Conservation (phyloP, 2,113 vertebrate genomes). For the Entomyzon cyanotis region DNA sequence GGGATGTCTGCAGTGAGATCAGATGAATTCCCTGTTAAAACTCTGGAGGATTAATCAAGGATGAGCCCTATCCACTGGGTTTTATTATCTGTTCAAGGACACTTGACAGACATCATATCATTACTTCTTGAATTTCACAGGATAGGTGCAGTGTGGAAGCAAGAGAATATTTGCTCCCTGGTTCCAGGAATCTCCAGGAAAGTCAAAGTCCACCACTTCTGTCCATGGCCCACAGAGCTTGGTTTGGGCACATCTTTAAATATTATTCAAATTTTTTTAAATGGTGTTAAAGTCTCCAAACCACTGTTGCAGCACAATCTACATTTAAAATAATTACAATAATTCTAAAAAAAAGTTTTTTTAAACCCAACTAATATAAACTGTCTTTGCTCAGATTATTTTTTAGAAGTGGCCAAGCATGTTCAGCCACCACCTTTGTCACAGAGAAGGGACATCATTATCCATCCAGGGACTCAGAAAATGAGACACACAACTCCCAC, state of each 20-base stretch:
- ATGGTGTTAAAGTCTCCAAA: neutral
- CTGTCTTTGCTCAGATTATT: neutral
- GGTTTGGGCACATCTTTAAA: neutral
- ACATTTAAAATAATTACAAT: neutral
- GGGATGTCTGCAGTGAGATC: neutral
- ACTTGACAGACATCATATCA: neutral
- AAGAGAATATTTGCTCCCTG: neutral
- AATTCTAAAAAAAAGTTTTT: neutral
- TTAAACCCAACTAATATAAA: neutral
- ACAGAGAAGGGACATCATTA: too few species aligned
- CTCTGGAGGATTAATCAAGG: neutral
- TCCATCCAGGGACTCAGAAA: neutral
- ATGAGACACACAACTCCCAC: neutral
- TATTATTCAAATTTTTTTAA: neutral
- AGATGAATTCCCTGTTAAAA: neutral
- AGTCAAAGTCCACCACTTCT: neutral
- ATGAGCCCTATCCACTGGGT: neutral
- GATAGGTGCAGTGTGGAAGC: neutral
- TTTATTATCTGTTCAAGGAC: constrained; percentile 22
- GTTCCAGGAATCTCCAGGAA: neutral
- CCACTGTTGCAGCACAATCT: neutral
- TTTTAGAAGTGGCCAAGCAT: neutral
- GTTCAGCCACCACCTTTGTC: neutral
- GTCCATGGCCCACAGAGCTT: neutral
- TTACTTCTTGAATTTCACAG: neutral